Percentiles rank a stretch among this genome's conserved stretches.
phyloP scores from a whole-genome alignment of 2,797 vertebrate species.

The Gymnothorax javanicus region DNA sequence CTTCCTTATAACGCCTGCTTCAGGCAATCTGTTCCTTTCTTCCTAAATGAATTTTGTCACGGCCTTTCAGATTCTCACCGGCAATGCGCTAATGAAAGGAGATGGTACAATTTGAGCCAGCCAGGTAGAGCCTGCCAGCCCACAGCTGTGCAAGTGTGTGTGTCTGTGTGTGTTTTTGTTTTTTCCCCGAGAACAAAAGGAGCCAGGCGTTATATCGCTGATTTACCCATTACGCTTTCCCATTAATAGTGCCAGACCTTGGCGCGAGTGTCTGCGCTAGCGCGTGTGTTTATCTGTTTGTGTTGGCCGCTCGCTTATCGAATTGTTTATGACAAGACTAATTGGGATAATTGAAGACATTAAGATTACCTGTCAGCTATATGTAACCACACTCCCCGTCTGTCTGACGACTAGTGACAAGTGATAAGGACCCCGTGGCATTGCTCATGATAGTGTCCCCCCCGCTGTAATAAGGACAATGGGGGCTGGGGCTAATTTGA shows the following conservation, averaged over 20 bases:
- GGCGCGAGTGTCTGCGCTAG: conserved; percentile 72
- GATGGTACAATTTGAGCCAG: conserved; percentile 98
- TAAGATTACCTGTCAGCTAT: conserved; percentile 99
- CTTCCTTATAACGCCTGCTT: conserved; percentile 92
- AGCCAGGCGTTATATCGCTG: conserved; percentile 81
- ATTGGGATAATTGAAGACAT: conserved; percentile 99
- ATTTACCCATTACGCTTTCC: conserved; percentile 94
- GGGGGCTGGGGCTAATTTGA: conserved; percentile 95
- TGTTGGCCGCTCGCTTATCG: conserved; percentile 94
- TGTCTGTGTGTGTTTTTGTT: too few species aligned
- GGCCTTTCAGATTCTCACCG: conserved; percentile 89
- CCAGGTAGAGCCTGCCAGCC: conserved; percentile 90
- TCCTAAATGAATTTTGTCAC: conserved; percentile 98
- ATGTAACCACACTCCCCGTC: conserved; percentile 94
- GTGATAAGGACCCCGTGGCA: conserved; percentile 93
- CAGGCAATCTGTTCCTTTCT: conserved; percentile 87
- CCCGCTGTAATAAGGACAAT: conserved; percentile 94
- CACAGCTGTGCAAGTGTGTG: conserved; percentile 80
- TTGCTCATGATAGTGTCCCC: conserved; percentile 94
- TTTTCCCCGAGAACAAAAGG: conserved; percentile 76
- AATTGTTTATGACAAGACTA: conserved; percentile 99
- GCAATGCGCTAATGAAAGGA: conserved; percentile 96
- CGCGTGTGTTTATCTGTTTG: conserved; percentile 92
- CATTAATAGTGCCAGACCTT: conserved; percentile 88
- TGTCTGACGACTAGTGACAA: conserved; percentile 98